Percentiles rank a stretch among this genome's conserved stretches.
These are phyloP conservation scores for Stictocephala bisonia DNA, from an alignment of 2,888 invertebrate species.

Conservation along the genomic window DNA sequence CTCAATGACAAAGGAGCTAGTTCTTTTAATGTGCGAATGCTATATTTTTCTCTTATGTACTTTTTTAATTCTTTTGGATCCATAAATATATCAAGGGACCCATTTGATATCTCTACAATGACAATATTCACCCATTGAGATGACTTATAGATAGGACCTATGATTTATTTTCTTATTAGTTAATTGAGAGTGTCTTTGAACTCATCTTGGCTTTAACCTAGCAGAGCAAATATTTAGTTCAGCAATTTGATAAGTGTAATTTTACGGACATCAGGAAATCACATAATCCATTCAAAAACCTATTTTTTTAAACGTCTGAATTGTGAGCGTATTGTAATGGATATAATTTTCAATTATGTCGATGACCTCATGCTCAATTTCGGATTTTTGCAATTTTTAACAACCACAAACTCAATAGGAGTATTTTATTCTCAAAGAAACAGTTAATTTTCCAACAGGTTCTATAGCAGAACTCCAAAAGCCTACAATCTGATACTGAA, in stretches of 20 bases:
- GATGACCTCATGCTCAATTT: too few species aligned
- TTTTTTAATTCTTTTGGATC: slow-evolving; percentile 58
- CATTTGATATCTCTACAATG: slow-evolving; percentile 58
- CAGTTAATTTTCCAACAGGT: neutral
- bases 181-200: slow-evolving; percentile 32
- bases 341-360: neutral
- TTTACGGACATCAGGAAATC: slow-evolving; percentile 23
- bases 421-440: neutral
- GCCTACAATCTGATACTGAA: neutral
- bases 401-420: slow-evolving; percentile 4
- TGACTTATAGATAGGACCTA: slow-evolving; percentile 44
- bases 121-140: slow-evolving; percentile 55
- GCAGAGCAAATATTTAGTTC: slow-evolving; percentile 14
- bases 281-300: slow-evolving; percentile 33
- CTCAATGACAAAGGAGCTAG: slow-evolving; percentile 51
- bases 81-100: slow-evolving; percentile 57
- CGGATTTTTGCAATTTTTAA: neutral
- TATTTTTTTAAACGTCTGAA: too few species aligned
- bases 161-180: slow-evolving; percentile 26
- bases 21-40: slow-evolving; percentile 56
- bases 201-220: slow-evolving; percentile 40
- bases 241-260: slow-evolving; percentile 34
- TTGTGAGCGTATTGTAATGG: slow-evolving; percentile 3
- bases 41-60: slow-evolving; percentile 53
- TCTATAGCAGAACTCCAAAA: slow-evolving; percentile 20